Conservation (phyloP, 1,140 invertebrate species). For the Camponotus vicinus region DNA sequence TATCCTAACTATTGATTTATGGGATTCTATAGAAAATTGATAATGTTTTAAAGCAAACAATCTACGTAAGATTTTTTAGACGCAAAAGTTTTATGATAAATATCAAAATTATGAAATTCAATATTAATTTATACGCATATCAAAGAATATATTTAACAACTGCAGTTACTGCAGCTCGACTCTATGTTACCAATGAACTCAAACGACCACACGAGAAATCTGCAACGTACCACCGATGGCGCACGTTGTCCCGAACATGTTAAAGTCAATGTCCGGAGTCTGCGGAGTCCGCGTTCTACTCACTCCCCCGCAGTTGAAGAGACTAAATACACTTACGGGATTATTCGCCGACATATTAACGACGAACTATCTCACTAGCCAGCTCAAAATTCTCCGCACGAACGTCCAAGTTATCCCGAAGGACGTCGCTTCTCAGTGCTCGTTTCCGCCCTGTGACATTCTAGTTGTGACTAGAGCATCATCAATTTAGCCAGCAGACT, state of each 20-base stretch:
- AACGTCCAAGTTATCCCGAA: slow-evolving; percentile 61
- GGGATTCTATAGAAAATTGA: neutral
- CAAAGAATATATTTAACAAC: neutral
- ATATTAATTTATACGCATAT: neutral
- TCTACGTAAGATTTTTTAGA: neutral
- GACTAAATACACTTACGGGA: slow-evolving; percentile 58
- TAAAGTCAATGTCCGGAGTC: slow-evolving; percentile 50
- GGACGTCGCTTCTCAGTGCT: slow-evolving; percentile 49
- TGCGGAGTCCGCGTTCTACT: neutral
- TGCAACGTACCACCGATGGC: slow-evolving; percentile 12
- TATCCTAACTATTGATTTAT: no score
- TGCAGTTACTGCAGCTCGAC: neutral
- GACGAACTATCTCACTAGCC: slow-evolving; percentile 44
- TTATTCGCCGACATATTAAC: slow-evolving; percentile 60
- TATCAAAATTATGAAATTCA: neutral
- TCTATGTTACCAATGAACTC: slow-evolving; percentile 17
- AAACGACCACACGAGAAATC: slow-evolving; percentile 25
- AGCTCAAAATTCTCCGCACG: slow-evolving; percentile 57
- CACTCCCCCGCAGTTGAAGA: slow-evolving; percentile 7
- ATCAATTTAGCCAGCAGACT: slow-evolving; percentile 47
- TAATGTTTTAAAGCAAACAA: neutral
- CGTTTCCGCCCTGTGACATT: slow-evolving; percentile 53
- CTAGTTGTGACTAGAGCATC: slow-evolving; percentile 50
- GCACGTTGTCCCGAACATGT: slow-evolving; percentile 54
- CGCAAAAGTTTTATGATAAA: neutral